Base-by-base conservation (phyloP, 1,140 invertebrate species). In the Vanessa tameamea region DNA sequence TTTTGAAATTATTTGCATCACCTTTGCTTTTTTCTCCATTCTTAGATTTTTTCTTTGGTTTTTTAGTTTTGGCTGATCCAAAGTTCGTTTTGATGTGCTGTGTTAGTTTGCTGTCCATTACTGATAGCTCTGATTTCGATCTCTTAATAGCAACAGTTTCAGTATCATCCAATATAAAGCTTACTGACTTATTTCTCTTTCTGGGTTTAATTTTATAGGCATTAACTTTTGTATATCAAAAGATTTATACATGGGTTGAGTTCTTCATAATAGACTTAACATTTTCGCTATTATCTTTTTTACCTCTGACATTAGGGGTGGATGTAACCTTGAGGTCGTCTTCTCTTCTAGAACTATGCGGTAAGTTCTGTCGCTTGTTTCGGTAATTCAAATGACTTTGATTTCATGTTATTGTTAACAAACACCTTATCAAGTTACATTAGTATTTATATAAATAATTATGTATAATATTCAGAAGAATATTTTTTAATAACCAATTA, bases 131-230 rank as follows among this genome's bases (percentile, higher is more conserved):
- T 61, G 89, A 87, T 64, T 90, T 90, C 2, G 83, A 82, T 76
- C 86, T 89, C 67, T 90, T 91, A 13, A 82, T 67, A 15, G 76
- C 77, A 9, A 86, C 76, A 26, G 81, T 83, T 72, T 88, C 85
- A 78, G 66, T 76, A 7, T 90, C 90, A 37, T 90, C 88, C 8
- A 92, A 73, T 83, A 90, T 84, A 61, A 92, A 90, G 72, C 90
- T 92, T 9, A 90, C 87, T 12, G 88, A 92, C 70, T 92, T 92
- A 67, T 87, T 89, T 51, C 90, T 83, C 73, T 92, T 92, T 72
- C 90, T 90, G 1, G 84, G 72, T 72, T 89, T 91, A 13, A 23
- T 73, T 13, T 47, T 77, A 31, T 77, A 31, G 53, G 31, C 47
- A 26, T 43, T 75, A 23, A 67, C 47, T 15, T 70, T 66, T 3